Base-by-base conservation (phyloP, 23 tunicate species). In the Clavelina lepadiformis region DNA sequence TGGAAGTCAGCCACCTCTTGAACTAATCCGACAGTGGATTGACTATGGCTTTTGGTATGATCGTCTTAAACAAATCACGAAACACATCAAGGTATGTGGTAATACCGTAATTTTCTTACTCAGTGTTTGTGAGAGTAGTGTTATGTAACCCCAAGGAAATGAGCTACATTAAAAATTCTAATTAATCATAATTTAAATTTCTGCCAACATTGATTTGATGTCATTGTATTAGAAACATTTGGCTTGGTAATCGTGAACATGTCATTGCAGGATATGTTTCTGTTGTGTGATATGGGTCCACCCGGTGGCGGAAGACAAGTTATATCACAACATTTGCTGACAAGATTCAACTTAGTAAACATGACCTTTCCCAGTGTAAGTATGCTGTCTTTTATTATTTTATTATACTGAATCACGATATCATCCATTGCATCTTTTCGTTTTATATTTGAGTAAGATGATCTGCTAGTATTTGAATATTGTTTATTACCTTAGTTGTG, bases 11-110 rank as follows among this genome's bases (percentile, higher is more conserved):
- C 98, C 98, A 19, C 93, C 98, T 8, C 86, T 92, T 46, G 98
- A 92, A 41, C 45, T 92, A 25, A 82, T 92, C 68, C 61, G 91
- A 28, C 77, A 66, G 51, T 83, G 93, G 93, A 69, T 92, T 18
- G 98, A 92, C 73, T 83, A 92, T 33, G 82, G 98, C 25, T 91
- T 91, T 72, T 91, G 98, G 98, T 91, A 91, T 47, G 98, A 91
- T 67, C 67, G 98, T 20, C 71, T 33, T 18, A 91, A 91, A 63
- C 98, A 91, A 71, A 75, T 82, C 58, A 35, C 78, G n/a, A 82
- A 76, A 37, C 63, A 91, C 46, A 71, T 82, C 78, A 74, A 74
- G 74, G 96, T 88, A 30, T 34, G 79, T 54, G 7, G n/a, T n/a
- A n/a, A n/a, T n/a, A n/a, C n/a, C n/a, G n/a, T n/a, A 3, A 22